Conservation (phyloP, 2,113 vertebrate genomes). For the Percina caprodes region DNA sequence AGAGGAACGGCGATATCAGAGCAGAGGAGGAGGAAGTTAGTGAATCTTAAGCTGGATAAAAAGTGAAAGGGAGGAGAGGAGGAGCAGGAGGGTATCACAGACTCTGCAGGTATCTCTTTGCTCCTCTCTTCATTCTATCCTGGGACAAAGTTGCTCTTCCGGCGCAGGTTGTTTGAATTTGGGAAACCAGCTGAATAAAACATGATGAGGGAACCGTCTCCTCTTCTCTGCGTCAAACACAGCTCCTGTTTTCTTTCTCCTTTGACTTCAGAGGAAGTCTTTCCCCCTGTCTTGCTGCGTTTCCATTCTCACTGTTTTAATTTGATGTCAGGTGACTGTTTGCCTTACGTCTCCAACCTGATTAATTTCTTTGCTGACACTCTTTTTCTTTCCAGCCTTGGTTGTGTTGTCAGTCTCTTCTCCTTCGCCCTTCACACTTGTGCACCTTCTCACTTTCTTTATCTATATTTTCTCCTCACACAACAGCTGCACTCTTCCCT, state of each 20-base stretch:
- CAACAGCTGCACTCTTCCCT: slow-evolving; percentile 69
- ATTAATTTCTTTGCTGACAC: not conserved
- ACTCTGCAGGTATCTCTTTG: slow-evolving; percentile 48
- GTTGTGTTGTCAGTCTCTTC: slow-evolving; percentile 36
- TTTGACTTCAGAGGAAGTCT: slow-evolving; percentile 42
- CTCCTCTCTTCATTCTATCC: slow-evolving; percentile 75
- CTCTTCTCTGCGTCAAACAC: slow-evolving; percentile 7
- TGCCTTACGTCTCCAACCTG: slow-evolving; percentile 34
- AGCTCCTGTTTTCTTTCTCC: not conserved
- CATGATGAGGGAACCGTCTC: slow-evolving; percentile 71
- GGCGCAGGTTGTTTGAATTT: slow-evolving; percentile 61
- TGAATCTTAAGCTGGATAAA: slow-evolving; percentile 14
- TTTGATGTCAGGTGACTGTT: slow-evolving; percentile 57
- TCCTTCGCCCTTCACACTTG: slow-evolving; percentile 69
- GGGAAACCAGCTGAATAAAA: slow-evolving; percentile 61
- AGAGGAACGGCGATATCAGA: slow-evolving; percentile 48
- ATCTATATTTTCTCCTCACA: slow-evolving; percentile 67
- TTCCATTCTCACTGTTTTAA: slow-evolving; percentile 56
- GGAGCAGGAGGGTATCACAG: slow-evolving; percentile 48
- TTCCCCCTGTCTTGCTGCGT: slow-evolving; percentile 25
- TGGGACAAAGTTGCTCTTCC: slow-evolving; percentile 77
- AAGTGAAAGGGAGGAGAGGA: slow-evolving; percentile 48
- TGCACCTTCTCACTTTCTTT: slow-evolving; percentile 66
- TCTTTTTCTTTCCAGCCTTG: slow-evolving; percentile 35
- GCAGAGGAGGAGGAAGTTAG: slow-evolving; percentile 29